Evolutionary conservation across 2,797 vertebrate genomes (phyloP).

Genomic region (Enteromius fasciolatus): DNA sequence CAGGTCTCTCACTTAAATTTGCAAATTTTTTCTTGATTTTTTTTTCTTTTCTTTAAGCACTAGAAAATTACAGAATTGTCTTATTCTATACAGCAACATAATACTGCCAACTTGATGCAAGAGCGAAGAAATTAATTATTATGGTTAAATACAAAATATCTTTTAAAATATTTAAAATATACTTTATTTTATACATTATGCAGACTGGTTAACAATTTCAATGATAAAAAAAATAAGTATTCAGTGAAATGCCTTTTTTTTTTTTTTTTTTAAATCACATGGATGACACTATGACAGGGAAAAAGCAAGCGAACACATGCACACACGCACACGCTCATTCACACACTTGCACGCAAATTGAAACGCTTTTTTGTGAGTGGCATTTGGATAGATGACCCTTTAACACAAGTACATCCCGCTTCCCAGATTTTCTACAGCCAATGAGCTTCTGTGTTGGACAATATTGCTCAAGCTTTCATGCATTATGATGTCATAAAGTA

Average conservation of each 20-base stretch:
- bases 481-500: constrained; percentile 46
- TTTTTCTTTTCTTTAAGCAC: constrained; percentile 69
- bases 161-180: constrained; percentile 87
- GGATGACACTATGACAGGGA: constrained; percentile 59
- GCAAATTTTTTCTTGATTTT: constrained; percentile 1
- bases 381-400: constrained; percentile 55
- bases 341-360: background rate
- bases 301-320: constrained; percentile 29
- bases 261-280: constrained; percentile 67
- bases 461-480: constrained; percentile 77
- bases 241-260: constrained; percentile 71
- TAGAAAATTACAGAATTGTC: constrained; percentile 78
- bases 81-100: constrained; percentile 75
- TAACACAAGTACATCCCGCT: constrained; percentile 64
- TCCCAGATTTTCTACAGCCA: constrained; percentile 73
- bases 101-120: constrained; percentile 75
- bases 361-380: constrained; percentile 47
- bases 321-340: constrained; percentile 37
- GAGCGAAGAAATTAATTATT: constrained; percentile 76
- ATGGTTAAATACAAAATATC: constrained; percentile 86
- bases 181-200: constrained; percentile 84
- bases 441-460: constrained; percentile 73
- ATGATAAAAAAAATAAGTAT: constrained; percentile 84
- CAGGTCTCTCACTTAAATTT: constrained; percentile 56
- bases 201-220: constrained; percentile 79